phyloP scores from a whole-genome alignment of 2,797 vertebrate genomes.

The Anas bahamensis region DNA sequence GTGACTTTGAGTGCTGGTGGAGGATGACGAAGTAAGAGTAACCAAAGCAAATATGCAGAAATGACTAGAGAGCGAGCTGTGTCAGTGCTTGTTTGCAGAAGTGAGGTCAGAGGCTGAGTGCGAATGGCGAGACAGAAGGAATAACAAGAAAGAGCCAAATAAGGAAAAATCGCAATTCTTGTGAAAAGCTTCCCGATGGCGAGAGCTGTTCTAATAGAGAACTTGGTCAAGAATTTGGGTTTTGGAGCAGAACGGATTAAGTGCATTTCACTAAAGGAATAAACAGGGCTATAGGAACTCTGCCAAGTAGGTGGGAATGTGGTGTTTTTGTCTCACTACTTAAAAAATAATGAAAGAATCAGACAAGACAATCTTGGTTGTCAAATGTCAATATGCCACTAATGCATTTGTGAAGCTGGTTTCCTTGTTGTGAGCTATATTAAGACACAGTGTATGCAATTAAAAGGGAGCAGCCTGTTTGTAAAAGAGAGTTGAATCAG shows the following conservation, averaged over 20 bases:
- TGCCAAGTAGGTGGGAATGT: neutral
- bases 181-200: neutral
- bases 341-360: neutral
- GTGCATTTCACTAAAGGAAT: neutral
- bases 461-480: neutral
- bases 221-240: neutral
- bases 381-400: neutral
- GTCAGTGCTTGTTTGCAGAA: slow-evolving; percentile 2
- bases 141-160: neutral
- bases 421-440: neutral
- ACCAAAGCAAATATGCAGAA: neutral
- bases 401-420: accelerated
- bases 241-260: neutral
- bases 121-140: neutral
- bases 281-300: neutral
- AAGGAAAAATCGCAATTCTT: neutral
- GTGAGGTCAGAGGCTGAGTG: neutral
- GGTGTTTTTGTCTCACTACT: neutral
- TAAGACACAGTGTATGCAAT: neutral
- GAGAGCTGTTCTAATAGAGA: neutral
- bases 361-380: neutral
- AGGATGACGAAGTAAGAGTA: neutral
- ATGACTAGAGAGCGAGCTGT: neutral
- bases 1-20: neutral
- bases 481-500: neutral